Evolutionary conservation across 2,113 vertebrate genomes (phyloP).

Genomic region (Halcyon malimbica): DNA sequence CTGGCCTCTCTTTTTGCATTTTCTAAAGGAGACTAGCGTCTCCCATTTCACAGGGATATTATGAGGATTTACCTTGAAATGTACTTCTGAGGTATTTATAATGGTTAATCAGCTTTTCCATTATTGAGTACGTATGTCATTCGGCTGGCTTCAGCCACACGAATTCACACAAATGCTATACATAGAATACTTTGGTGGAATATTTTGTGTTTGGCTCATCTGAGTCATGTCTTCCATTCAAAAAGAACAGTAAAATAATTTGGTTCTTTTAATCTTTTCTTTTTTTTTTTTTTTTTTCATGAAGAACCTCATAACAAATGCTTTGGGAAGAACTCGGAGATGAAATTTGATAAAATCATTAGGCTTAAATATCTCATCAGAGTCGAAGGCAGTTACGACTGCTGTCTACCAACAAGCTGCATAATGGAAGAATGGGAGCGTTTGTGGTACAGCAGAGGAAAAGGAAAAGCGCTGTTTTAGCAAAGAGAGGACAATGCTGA

Average conservation of each 20-base stretch:
- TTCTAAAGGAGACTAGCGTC: slow-evolving; percentile 3
- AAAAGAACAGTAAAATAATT: slow-evolving; percentile 13
- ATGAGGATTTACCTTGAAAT: slow-evolving; percentile 51
- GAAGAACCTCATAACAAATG: not conserved
- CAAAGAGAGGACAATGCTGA: slow-evolving; percentile 19
- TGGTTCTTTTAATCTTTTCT: slow-evolving; percentile 47
- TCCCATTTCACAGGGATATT: slow-evolving; percentile 10
- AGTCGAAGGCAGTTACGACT: not conserved
- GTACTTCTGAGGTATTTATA: slow-evolving; percentile 20
- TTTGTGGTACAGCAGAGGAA: slow-evolving; percentile 2
- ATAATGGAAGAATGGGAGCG: slow-evolving; percentile 3
- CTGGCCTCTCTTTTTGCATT: not conserved
- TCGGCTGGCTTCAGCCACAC: slow-evolving; percentile 37
- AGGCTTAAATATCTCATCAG: not conserved
- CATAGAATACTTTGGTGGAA: slow-evolving; percentile 54
- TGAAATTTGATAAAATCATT: not conserved
- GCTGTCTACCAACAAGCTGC: not conserved
- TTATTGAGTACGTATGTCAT: slow-evolving; percentile 53
- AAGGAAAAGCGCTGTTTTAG: slow-evolving; percentile 13
- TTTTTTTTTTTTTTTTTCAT: slow-evolving; percentile 51
- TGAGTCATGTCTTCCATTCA: slow-evolving; percentile 51
- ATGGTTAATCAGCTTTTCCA: slow-evolving; percentile 58
- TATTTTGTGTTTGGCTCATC: slow-evolving; percentile 56
- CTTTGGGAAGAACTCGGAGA: not conserved
- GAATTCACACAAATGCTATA: slow-evolving; percentile 48